phyloP scores from a whole-genome alignment of 1,140 invertebrate species.

The Apis dorsata region DNA sequence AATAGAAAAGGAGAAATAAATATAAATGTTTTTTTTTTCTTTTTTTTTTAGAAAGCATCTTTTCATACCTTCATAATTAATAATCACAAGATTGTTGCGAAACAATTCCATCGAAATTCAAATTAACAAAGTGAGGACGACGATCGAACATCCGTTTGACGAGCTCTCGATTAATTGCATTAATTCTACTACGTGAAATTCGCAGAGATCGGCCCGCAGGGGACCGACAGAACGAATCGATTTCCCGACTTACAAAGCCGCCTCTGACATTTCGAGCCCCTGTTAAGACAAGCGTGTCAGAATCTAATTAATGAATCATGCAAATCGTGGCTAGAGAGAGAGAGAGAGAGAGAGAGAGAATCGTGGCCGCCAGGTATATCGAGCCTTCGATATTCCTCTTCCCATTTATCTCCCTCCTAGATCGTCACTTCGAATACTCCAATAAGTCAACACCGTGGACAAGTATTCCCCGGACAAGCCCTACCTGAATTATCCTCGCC shows the following conservation, averaged over 20 bases:
- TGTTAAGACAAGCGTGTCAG: slow-evolving; percentile 34
- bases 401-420: no score
- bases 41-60: no score
- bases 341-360: not conserved
- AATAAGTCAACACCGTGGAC: slow-evolving; percentile 40
- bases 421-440: slow-evolving; percentile 2
- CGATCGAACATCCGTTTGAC: not conserved
- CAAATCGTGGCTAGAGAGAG: not conserved
- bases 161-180: not conserved
- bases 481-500: slow-evolving; percentile 46
- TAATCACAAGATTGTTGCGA: not conserved
- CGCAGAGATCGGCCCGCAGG: not conserved
- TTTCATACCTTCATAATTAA: no score
- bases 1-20: no score
- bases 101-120: not conserved
- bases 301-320: slow-evolving; percentile 40
- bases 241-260: not conserved
- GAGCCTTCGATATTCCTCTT: not conserved
- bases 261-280: not conserved
- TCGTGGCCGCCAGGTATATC: not conserved
- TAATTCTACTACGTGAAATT: not conserved
- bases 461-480: slow-evolving; percentile 18
- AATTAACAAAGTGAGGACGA: no score
- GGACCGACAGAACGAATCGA: slow-evolving; percentile 12
- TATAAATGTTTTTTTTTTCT: no score